These are phyloP conservation scores for Pachyramphus minor DNA, from an alignment of 2,113 vertebrate species.

Conservation along the genomic window DNA sequence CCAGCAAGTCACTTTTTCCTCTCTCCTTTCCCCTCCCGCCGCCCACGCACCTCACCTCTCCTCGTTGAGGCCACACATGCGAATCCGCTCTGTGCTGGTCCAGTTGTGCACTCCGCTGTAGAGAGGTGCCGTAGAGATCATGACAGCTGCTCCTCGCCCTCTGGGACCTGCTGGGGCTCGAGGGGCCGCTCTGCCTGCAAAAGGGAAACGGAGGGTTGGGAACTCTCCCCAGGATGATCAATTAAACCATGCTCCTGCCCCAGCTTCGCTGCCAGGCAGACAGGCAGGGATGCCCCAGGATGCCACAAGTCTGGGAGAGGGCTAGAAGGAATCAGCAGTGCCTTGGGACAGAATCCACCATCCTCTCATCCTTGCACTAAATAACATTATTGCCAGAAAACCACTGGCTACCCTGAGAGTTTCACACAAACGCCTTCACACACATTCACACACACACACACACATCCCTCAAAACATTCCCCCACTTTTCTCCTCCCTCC, in stretches of 20 bases:
- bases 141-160: constrained; percentile 73
- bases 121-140: constrained; percentile 82
- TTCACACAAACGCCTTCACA: neutral
- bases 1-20: neutral
- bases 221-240: neutral
- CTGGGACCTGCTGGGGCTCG: constrained; percentile 44
- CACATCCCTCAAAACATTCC: neutral
- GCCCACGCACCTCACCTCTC: constrained; percentile 76
- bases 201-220: neutral
- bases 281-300: rapidly evolving
- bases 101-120: constrained; percentile 77
- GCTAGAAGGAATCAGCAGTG: neutral
- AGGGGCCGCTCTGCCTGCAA: constrained; percentile 67
- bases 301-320: neutral
- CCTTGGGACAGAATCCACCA: neutral
- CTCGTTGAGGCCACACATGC: constrained; percentile 83
- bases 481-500: neutral
- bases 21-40: neutral
- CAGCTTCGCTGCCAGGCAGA: neutral
- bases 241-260: neutral
- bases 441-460: neutral
- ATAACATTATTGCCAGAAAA: neutral
- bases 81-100: constrained; percentile 75
- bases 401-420: neutral
- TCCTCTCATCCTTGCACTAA: neutral